Conservation (phyloP, 2,888 invertebrate genomes). For the Xanthorhoe spadicearia region DNA sequence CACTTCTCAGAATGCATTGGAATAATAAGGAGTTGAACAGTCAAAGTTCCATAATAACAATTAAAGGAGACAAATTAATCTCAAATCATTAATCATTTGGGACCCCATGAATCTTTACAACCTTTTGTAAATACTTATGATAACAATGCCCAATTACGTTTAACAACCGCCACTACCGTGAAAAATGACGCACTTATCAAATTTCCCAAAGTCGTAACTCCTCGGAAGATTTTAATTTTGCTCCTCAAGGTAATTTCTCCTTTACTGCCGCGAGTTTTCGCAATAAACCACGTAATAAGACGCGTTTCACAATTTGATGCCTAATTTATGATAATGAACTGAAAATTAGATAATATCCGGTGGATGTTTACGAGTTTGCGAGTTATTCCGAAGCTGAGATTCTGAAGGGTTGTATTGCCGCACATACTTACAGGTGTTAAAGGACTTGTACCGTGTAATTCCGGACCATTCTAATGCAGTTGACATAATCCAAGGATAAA, state of each 20-base stretch:
- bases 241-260: slow-evolving; percentile 34
- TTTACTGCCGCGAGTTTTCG: slow-evolving; percentile 36
- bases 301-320: slow-evolving; percentile 42
- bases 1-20: too few relatives aligned
- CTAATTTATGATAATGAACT: slow-evolving; percentile 45
- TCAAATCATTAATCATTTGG: too few relatives aligned
- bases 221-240: slow-evolving; percentile 25
- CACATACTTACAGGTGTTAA: not conserved
- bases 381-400: slow-evolving; percentile 7
- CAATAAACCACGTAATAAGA: slow-evolving; percentile 43
- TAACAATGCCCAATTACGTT: not conserved
- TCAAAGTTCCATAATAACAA: too few relatives aligned
- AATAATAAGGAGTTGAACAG: too few relatives aligned
- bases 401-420: slow-evolving; percentile 11
- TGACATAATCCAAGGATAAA: not conserved
- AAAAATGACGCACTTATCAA: slow-evolving; percentile 25
- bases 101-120: too few relatives aligned
- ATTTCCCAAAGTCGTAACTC: slow-evolving; percentile 27
- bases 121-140: not conserved
- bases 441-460: not conserved
- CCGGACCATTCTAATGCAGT: not conserved
- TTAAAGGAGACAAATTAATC: too few relatives aligned
- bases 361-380: slow-evolving; percentile 29
- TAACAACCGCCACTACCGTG: slow-evolving; percentile 9
- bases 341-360: slow-evolving; percentile 37